Evolutionary conservation across 2,113 vertebrate genomes (phyloP), one percentile per base, ranked within the genome.

Genomic region (Ceyx margarethae): DNA sequence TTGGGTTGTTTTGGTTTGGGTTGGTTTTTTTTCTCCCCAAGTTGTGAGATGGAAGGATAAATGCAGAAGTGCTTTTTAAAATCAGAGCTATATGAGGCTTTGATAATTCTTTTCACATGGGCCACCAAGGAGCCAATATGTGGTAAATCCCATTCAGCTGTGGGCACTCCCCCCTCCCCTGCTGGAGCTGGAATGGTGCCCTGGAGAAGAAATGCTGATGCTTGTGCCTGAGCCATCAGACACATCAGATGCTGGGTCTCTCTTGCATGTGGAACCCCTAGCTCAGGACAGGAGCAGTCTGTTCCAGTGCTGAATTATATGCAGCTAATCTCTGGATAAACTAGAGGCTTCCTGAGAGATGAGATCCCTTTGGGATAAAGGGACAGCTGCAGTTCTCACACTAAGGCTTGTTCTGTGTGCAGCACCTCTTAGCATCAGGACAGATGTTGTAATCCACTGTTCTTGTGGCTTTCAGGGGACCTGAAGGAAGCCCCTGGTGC

Each of bases 61-160:
- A 64, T 81, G 42, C 57, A 4, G 2, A 9, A 81, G 71, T 62
- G 62, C n/a, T 85, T 91, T 93, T 82, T 73, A 22, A 67, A 81
- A 56, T 17, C n/a, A 62, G 37, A 86, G 69, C 91, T 84, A 11
- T 42, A 72, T 4, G 77, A 80, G 71, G 65, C 14, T 53, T 64
- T 66, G 33, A 50, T 82, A 74, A 82, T 85, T 66, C 46, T 71
- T 76, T 76, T 72, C 75, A 25, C 58, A 5, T 84, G 91, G 87
- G 87, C 78, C 87, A 61, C 65, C 71, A 5, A 61, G 78, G 73
- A 76, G 91, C 93, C 88, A 68, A 4, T 25, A 21, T 4, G 17
- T 26, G 62, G 11, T 62, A 62, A 92, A 87, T 87, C 69, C 9
- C 74, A 72, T 72, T 72, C 62, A 79, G 88, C 81, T 61, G 33